phyloP scores from a whole-genome alignment of 1,140 invertebrate species.

The Pseudomyrmex dendroicus region DNA sequence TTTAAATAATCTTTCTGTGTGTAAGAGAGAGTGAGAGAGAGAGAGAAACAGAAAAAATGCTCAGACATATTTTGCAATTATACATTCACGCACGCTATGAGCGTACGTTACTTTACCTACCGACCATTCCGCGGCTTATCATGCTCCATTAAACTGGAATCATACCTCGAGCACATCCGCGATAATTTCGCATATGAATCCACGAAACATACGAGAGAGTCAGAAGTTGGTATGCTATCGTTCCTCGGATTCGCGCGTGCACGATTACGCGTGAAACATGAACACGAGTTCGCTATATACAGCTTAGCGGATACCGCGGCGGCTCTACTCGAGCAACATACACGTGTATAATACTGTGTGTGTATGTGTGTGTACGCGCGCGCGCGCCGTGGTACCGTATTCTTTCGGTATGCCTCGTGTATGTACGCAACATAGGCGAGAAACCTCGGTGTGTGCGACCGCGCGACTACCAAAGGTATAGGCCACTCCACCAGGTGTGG shows the following conservation, averaged over 20 bases:
- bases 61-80: background rate
- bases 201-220: background rate
- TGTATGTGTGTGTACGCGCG: background rate
- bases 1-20: background rate
- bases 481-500: slow-evolving; percentile 71
- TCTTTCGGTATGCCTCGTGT: background rate
- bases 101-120: slow-evolving; percentile 5
- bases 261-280: slow-evolving; percentile 38
- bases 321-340: slow-evolving; percentile 33
- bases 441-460: slow-evolving; percentile 61
- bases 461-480: slow-evolving; percentile 65
- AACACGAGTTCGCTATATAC: slow-evolving; percentile 12
- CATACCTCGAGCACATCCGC: background rate
- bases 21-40: no score
- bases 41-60: background rate
- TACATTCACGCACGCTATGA: background rate
- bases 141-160: slow-evolving; percentile 37
- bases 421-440: slow-evolving; percentile 55
- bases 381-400: background rate
- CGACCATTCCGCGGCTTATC: background rate
- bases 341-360: background rate
- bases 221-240: slow-evolving; percentile 16
- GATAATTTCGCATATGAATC: slow-evolving; percentile 22
- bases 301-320: slow-evolving; percentile 46
- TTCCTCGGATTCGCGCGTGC: slow-evolving; percentile 36